A percentile compares a stretch with the other conserved stretches of the same genome.
phyloP scores from a whole-genome alignment of 2,888 invertebrate species.

The Nezara viridula region DNA sequence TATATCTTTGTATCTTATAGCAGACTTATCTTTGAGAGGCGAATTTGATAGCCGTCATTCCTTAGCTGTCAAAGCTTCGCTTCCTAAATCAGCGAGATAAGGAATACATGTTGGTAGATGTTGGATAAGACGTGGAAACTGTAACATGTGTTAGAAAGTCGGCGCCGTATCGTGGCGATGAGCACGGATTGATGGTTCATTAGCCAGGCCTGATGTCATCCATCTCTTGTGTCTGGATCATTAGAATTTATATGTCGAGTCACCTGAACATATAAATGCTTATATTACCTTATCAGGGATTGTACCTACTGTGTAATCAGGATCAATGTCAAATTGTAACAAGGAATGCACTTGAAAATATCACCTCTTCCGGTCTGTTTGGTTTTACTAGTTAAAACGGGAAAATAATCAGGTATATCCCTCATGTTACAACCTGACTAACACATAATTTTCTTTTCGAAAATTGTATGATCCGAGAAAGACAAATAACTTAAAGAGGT shows the following conservation, averaged over 20 bases:
- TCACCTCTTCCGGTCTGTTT: neutral
- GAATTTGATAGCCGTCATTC: neutral
- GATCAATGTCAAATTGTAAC: neutral
- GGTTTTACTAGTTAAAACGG: no score
- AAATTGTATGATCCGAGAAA: no score
- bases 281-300: neutral
- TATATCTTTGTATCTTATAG: neutral
- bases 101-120: neutral
- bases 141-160: conserved; percentile 30
- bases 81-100: neutral
- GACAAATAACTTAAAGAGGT: no score
- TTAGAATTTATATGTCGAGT: conserved; percentile 9
- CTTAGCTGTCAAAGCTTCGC: neutral
- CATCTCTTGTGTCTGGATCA: neutral
- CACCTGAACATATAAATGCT: neutral
- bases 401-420: no score
- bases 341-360: neutral
- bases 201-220: neutral
- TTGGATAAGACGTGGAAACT: neutral
- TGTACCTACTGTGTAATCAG: neutral
- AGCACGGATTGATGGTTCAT: conserved; percentile 8
- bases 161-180: neutral
- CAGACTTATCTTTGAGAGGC: neutral
- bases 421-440: no score
- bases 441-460: no score